A percentile compares a stretch with the other conserved stretches of the same genome.
Evolutionary conservation across 2,888 invertebrate species (phyloP).

Genomic region (Oligia fasciuncula): DNA sequence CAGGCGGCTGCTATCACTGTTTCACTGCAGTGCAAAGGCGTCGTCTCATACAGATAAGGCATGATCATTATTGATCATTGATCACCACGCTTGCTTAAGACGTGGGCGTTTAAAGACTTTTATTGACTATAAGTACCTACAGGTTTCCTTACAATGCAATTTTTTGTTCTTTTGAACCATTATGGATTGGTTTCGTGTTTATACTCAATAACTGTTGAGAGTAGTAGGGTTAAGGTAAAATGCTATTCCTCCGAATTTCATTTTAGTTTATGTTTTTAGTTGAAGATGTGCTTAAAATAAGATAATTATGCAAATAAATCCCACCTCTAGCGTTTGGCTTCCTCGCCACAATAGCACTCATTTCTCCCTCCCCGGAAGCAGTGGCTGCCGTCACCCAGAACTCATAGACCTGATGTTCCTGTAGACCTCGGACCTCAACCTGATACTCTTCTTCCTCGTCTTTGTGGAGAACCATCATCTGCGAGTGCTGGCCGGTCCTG

Average conservation of each 20-base stretch:
- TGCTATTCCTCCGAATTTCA: not conserved
- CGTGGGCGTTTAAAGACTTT: not conserved
- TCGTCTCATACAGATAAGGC: not conserved
- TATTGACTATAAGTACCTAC: not conserved
- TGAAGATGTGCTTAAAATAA: not conserved
- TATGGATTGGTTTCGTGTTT: not conserved
- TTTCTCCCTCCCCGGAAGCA: slow-evolving; percentile 91
- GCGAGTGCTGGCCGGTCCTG: slow-evolving; percentile 85
- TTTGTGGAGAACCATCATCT: slow-evolving; percentile 76
- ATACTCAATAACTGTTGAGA: not conserved
- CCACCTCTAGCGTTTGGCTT: slow-evolving; percentile 93
- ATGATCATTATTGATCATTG: not conserved
- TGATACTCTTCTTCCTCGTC: slow-evolving; percentile 80
- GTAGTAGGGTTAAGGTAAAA: too few species aligned
- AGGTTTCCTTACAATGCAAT: not conserved
- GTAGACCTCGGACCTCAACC: slow-evolving; percentile 92
- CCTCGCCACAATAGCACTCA: slow-evolving; percentile 93
- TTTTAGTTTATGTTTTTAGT: not conserved
- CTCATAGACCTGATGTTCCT: slow-evolving; percentile 93
- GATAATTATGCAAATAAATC: not conserved
- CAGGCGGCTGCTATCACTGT: too few species aligned
- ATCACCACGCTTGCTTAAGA: not conserved
- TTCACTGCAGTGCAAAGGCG: not conserved
- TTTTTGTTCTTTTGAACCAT: not conserved
- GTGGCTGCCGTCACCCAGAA: slow-evolving; percentile 97